Evolutionary conservation across 2,888 invertebrate genomes (phyloP).

Genomic region (Drosophila dives): DNA sequence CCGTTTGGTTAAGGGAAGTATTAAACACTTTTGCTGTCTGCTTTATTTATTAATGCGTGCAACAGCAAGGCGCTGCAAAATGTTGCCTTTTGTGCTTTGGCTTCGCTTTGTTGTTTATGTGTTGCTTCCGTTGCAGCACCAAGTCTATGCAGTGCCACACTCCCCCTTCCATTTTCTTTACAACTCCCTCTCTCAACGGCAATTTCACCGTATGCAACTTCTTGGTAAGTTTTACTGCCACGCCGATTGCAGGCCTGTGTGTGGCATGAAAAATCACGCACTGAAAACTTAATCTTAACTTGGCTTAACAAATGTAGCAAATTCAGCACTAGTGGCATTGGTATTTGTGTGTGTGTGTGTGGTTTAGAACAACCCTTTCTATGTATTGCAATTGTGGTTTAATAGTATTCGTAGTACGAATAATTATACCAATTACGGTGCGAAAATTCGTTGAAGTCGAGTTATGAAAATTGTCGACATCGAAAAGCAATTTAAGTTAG

Average conservation of each 20-base stretch:
- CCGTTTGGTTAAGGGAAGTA: conserved; percentile 54
- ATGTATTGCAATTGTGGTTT: conserved; percentile 28
- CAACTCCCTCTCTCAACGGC: conserved; percentile 5
- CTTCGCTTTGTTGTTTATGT: conserved; percentile 59
- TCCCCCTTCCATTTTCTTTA: background rate
- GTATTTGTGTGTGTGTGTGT: conserved; percentile 1
- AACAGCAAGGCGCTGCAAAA: conserved; percentile 50
- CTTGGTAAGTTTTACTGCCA: conserved; percentile 34
- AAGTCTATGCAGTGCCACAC: background rate
- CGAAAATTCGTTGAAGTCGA: conserved; percentile 5
- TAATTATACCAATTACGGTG: conserved; percentile 13
- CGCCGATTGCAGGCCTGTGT: conserved; percentile 4
- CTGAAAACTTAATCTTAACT: conserved; percentile 51
- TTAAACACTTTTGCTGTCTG: conserved; percentile 74
- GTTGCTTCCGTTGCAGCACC: conserved; percentile 49
- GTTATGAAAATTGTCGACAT: background rate
- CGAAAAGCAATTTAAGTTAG: background rate
- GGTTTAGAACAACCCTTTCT: conserved; percentile 11
- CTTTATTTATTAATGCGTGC: conserved; percentile 66
- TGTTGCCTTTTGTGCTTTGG: conserved; percentile 64
- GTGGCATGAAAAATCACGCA: conserved; percentile 65
- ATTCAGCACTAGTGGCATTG: conserved; percentile 24
- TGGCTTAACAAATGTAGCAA: conserved; percentile 37
- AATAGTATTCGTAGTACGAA: conserved; percentile 1
- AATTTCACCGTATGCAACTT: conserved; percentile 47